Conservation (phyloP, 2,113 vertebrate species). For the Chamaetylas fuelleborni region DNA sequence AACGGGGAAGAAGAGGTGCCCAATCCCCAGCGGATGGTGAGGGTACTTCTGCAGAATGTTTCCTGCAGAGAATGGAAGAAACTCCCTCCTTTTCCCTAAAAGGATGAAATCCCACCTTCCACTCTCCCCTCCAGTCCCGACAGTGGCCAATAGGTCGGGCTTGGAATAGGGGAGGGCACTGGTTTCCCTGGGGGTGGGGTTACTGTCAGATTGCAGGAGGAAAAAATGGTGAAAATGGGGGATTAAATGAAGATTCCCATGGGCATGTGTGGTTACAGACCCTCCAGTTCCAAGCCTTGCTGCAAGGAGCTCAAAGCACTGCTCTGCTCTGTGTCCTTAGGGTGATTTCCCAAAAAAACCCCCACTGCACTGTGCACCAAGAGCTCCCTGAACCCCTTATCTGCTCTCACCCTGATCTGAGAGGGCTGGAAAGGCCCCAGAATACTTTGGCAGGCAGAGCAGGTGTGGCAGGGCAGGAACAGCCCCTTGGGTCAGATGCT, state of each 20-base stretch:
- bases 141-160: rapidly evolving
- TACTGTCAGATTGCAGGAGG: neutral
- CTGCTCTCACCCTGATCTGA: rapidly evolving
- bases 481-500: neutral
- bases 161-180: rapidly evolving
- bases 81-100: neutral
- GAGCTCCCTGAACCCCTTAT: neutral
- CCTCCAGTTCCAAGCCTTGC: neutral
- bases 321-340: neutral
- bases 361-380: rapidly evolving
- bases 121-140: rapidly evolving
- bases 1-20: neutral
- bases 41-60: neutral
- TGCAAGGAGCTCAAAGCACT: rapidly evolving
- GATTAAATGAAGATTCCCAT: rapidly evolving
- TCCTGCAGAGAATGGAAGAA: neutral
- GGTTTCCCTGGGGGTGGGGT: neutral
- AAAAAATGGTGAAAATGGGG: neutral
- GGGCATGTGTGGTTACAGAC: neutral
- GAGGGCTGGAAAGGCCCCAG: neutral
- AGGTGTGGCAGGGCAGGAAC: rapidly evolving
- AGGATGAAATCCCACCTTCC: neutral
- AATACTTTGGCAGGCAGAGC: rapidly evolving
- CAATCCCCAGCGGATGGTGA: rapidly evolving
- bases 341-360: neutral